Conservation (phyloP, 2,888 invertebrate species). For the Cantharis lateralis region DNA sequence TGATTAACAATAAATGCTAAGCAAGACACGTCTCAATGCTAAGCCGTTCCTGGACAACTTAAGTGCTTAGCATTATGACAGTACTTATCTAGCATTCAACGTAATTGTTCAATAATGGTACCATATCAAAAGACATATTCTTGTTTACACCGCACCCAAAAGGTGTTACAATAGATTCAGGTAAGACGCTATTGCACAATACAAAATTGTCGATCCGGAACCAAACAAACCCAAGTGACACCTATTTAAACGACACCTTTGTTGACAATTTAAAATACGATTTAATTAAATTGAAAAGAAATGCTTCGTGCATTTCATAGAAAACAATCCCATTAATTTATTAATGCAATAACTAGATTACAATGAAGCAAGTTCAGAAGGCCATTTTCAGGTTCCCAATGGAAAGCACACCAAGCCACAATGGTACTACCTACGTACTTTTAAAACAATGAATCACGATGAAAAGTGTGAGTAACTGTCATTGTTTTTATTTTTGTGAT, state of each 20-base stretch:
- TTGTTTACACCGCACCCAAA: not conserved
- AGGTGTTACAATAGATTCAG: not conserved
- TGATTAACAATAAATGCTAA: not conserved
- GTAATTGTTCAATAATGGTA: slow-evolving; percentile 4
- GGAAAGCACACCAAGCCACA: not conserved
- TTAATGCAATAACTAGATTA: not conserved
- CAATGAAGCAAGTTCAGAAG: not conserved
- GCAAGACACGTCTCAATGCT: not conserved
- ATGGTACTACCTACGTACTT: too few species aligned
- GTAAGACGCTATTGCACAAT: not conserved
- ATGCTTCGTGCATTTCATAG: not conserved
- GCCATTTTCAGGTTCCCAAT: not conserved
- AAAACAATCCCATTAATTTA: not conserved
- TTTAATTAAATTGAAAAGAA: not conserved
- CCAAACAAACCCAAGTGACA: not conserved
- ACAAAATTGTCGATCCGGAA: not conserved
- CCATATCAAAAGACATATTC: not conserved
- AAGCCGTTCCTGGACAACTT: not conserved
- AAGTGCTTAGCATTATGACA: not conserved
- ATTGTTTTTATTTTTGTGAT: not conserved
- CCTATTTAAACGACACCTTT: not conserved
- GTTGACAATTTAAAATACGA: not conserved
- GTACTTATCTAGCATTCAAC: not conserved
- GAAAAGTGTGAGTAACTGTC: not conserved
- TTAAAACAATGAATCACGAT: not conserved